These are phyloP conservation scores for Leptinotarsa lineolata DNA, from an alignment of 1,140 invertebrate species.

Conservation along the genomic window DNA sequence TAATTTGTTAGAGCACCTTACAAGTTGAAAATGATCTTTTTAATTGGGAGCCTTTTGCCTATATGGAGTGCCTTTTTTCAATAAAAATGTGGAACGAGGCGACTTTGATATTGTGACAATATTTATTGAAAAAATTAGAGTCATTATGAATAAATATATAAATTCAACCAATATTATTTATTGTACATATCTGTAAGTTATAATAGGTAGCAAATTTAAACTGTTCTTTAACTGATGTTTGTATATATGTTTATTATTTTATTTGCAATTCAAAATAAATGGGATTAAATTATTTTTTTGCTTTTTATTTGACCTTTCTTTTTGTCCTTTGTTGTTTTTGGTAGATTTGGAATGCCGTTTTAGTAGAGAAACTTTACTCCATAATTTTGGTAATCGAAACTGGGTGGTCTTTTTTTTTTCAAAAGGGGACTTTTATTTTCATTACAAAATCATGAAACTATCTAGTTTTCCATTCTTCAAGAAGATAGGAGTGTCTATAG, in stretches of 20 bases:
- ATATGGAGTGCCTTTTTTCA: slow-evolving; percentile 10
- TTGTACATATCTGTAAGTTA: slow-evolving; percentile 28
- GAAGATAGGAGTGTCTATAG: too few species aligned
- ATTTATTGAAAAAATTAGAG: slow-evolving; percentile 7
- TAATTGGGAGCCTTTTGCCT: slow-evolving; percentile 1
- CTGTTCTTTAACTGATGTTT: slow-evolving; percentile 41
- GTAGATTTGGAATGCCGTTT: not conserved
- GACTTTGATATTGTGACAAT: slow-evolving; percentile 9
- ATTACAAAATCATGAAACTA: too few species aligned
- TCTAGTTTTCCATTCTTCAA: too few species aligned
- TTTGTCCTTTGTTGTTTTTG: slow-evolving; percentile 27
- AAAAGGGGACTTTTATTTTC: too few species aligned
- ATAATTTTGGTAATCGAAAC: not conserved
- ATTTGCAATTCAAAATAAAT: slow-evolving; percentile 54
- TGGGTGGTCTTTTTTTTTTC: too few species aligned
- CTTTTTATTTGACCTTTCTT: slow-evolving; percentile 43
- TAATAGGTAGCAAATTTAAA: slow-evolving; percentile 41
- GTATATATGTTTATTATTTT: slow-evolving; percentile 55
- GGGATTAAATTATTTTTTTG: slow-evolving; percentile 52
- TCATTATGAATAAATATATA: slow-evolving; percentile 15
- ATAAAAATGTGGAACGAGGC: not conserved
- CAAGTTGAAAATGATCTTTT: not conserved
- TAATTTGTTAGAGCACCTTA: not conserved
- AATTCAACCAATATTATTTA: slow-evolving; percentile 24
- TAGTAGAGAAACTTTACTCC: slow-evolving; percentile 1